phyloP scores from a whole-genome alignment of 1,140 invertebrate species.

The Lucilia sericata region DNA sequence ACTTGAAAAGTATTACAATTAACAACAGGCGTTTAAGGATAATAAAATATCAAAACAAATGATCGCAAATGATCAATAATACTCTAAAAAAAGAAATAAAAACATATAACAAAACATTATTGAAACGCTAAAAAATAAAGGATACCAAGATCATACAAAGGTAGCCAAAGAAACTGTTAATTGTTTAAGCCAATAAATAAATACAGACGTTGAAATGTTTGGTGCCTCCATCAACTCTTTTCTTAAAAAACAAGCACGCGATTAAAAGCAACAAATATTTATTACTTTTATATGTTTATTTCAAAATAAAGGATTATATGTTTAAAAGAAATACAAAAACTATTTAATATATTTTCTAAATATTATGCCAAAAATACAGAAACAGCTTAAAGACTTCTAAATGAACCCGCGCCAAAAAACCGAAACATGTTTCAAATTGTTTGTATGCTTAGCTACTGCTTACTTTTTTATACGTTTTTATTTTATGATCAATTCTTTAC shows the following conservation, averaged over 20 bases:
- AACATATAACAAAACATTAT: background rate
- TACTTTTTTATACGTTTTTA: background rate
- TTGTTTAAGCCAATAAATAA: background rate
- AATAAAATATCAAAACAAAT: background rate
- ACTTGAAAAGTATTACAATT: background rate
- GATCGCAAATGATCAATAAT: background rate
- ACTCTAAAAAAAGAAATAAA: background rate
- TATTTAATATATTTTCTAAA: background rate
- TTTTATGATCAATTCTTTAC: background rate
- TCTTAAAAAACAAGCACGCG: background rate
- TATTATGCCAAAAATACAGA: background rate
- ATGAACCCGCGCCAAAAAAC: background rate
- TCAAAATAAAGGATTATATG: background rate
- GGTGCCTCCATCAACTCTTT: background rate
- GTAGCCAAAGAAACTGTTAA: background rate
- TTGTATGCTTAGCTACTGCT: background rate
- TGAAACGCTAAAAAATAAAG: background rate
- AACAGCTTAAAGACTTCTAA: background rate
- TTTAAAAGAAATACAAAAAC: background rate
- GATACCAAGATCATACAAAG: background rate
- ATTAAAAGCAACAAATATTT: background rate
- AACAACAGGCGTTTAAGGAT: slow-evolving; percentile 23
- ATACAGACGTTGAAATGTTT: background rate
- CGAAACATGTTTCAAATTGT: background rate
- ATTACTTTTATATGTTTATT: background rate